These are phyloP conservation scores for Cebidichthys violaceus DNA, from an alignment of 2,113 vertebrate genomes.

Conservation along the genomic window DNA sequence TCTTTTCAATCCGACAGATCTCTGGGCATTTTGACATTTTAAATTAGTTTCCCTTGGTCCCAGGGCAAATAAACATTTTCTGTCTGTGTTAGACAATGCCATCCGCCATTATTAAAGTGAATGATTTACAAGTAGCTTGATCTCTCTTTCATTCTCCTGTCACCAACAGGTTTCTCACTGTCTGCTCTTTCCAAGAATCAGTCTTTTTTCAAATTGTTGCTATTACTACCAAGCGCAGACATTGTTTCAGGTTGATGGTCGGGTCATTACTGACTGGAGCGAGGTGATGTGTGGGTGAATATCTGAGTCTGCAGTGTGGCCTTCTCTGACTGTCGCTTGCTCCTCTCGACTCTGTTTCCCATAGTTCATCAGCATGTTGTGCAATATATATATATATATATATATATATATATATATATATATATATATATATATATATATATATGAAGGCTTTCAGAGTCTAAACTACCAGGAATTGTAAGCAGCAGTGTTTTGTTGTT, in stretches of 20 bases:
- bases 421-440: too few species aligned
- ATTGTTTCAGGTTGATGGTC: constrained; percentile 18
- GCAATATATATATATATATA: background rate
- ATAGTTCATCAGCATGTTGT: background rate
- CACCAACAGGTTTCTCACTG: background rate
- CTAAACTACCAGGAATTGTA: background rate
- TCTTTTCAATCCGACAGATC: background rate
- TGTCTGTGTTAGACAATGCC: background rate
- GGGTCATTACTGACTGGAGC: constrained; percentile 43
- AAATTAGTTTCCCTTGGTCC: background rate
- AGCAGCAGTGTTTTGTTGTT: background rate
- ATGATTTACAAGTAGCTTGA: background rate
- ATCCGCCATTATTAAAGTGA: background rate
- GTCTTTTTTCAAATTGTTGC: background rate
- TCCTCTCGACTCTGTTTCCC: background rate
- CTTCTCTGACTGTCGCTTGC: background rate
- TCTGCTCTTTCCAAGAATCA: background rate
- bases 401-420: too few species aligned
- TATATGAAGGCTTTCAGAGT: background rate
- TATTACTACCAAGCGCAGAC: constrained; percentile 33
- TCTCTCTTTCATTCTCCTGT: background rate
- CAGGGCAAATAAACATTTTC: background rate
- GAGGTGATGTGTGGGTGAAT: constrained; percentile 40
- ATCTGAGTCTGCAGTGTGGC: background rate
- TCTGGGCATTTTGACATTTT: constrained; percentile 1